Evolutionary conservation across 2,888 invertebrate species (phyloP).

Genomic region (Horisme vitalbata): DNA sequence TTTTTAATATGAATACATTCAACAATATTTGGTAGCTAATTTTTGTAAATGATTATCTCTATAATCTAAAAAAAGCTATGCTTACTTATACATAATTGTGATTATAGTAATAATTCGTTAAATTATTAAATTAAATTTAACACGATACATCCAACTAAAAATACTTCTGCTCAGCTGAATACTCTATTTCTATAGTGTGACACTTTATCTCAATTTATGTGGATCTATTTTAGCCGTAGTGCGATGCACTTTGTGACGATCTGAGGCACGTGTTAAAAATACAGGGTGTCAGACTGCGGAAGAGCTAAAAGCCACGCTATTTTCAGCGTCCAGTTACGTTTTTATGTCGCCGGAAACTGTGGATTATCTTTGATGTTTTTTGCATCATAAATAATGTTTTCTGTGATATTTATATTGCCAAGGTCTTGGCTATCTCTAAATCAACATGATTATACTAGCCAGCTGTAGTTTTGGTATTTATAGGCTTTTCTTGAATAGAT

Average conservation of each 20-base stretch:
- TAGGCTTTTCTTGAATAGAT: neutral
- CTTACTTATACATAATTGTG: no score
- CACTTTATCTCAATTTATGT: conserved; percentile 40
- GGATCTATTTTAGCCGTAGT: conserved; percentile 59
- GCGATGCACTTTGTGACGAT: conserved; percentile 59
- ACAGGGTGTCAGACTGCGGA: conserved; percentile 13
- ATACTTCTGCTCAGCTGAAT: neutral
- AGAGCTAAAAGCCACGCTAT: conserved; percentile 9
- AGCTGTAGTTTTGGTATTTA: no score
- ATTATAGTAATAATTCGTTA: no score
- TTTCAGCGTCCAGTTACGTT: conserved; percentile 9
- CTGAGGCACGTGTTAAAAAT: conserved; percentile 33
- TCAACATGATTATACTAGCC: no score
- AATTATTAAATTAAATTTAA: no score
- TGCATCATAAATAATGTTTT: neutral
- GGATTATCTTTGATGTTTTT: neutral
- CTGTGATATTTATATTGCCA: conserved; percentile 1
- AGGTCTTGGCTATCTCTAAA: neutral
- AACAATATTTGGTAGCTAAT: no score
- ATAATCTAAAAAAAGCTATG: no score
- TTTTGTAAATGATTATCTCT: no score
- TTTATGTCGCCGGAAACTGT: neutral
- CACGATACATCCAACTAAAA: no score
- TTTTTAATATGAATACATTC: no score
- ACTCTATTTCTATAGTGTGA: conserved; percentile 38